phyloP scores from a whole-genome alignment of 2,888 invertebrate genomes.

The Apotomis betuletana region DNA sequence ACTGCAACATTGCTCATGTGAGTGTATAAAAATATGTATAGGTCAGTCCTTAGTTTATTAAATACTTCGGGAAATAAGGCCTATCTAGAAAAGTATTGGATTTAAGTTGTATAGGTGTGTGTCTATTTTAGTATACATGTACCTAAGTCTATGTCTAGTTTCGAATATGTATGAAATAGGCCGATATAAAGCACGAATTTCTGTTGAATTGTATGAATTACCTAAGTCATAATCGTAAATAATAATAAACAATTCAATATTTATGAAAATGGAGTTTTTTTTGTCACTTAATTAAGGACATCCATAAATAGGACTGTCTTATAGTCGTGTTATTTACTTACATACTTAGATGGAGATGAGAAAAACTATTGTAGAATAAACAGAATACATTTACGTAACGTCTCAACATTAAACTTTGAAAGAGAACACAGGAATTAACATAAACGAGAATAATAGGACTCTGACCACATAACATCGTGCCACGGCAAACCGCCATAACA shows the following conservation, averaged over 20 bases:
- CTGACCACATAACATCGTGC: too few relatives aligned
- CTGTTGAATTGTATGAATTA: constrained; percentile 53
- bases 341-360: too few relatives aligned
- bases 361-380: too few relatives aligned
- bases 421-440: too few relatives aligned
- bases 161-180: background rate
- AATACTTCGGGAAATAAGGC: background rate
- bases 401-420: too few relatives aligned
- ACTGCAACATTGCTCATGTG: constrained; percentile 2
- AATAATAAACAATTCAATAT: constrained; percentile 44
- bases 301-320: too few relatives aligned
- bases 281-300: background rate
- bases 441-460: too few relatives aligned
- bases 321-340: too few relatives aligned
- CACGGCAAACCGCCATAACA: too few relatives aligned
- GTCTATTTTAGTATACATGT: constrained; percentile 3
- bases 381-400: too few relatives aligned
- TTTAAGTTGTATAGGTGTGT: background rate
- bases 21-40: background rate
- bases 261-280: constrained; percentile 38
- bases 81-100: constrained; percentile 4
- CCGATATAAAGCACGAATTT: constrained; percentile 18
- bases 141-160: constrained; percentile 4
- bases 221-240: constrained; percentile 64
- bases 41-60: constrained; percentile 1